Conservation (phyloP, 1,140 invertebrate genomes). For the Drosophila pandora region DNA sequence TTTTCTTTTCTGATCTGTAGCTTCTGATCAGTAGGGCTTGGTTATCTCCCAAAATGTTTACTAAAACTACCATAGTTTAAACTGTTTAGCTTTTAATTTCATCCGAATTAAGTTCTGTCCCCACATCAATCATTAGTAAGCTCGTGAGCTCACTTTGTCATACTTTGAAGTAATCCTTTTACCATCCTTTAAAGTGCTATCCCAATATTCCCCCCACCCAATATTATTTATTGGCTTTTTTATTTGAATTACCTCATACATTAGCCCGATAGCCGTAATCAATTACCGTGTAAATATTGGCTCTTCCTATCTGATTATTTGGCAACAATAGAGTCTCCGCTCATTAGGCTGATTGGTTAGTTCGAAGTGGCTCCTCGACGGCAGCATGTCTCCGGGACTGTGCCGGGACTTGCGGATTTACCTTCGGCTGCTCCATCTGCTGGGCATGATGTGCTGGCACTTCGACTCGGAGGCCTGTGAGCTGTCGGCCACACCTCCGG, state of each 20-base stretch:
- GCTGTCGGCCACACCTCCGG: slow-evolving; percentile 18
- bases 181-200: no score
- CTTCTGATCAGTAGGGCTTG: no score
- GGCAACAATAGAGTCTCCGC: neutral
- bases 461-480: slow-evolving; percentile 39
- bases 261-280: slow-evolving; percentile 1
- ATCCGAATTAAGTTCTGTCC: no score
- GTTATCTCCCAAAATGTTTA: no score
- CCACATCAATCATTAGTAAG: no score
- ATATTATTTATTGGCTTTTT: neutral
- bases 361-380: slow-evolving; percentile 9
- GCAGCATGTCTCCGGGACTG: slow-evolving; percentile 37
- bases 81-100: no score
- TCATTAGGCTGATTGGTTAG: slow-evolving; percentile 38
- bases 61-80: no score
- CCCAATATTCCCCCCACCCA: no score
- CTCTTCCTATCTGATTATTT: slow-evolving; percentile 7
- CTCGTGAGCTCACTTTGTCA: no score
- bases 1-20: no score
- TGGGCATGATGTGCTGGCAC: slow-evolving; percentile 53
- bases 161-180: no score
- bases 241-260: slow-evolving; percentile 2
- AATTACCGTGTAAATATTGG: slow-evolving; percentile 20
- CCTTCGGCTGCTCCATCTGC: slow-evolving; percentile 24
- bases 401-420: slow-evolving; percentile 52